Evolutionary conservation across 2,888 invertebrate species (phyloP), one percentile per base, ranked within the genome.

Genomic region (Erpobdella octoculata): DNA sequence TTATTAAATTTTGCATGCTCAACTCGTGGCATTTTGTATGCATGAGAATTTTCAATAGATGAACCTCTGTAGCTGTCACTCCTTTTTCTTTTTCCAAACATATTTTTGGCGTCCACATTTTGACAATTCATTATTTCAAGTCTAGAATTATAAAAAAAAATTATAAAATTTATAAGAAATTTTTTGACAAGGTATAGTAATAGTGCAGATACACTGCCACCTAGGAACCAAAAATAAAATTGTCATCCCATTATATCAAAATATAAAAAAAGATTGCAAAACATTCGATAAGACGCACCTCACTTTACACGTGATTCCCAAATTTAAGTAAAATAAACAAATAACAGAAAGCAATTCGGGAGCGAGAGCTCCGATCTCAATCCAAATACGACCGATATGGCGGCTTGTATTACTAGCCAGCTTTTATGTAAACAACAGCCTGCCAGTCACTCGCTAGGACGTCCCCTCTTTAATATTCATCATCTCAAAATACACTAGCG

Each of bases 51-150:
- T 62, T 62, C 62, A 35, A 28, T 31, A 33, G 62, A 62, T 35
- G 31, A 28, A 62, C 62, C 33, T 62, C 35, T 62, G n/a, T 35
- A 62, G n/a, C 62, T 62, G 31, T 62, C 31, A 33, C 62, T 62
- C 62, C 62, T 31, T 12, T 62, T 62, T 31, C 62, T 31, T 62
- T 62, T 62, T n/a, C 62, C 62, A 6, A 28, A 28, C 21, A 28
- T 53, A 53, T 25, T 28, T n/a, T 28, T 53, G 8, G 28, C 21
- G 28, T n/a, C n/a, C n/a, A n/a, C n/a, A n/a, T n/a, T n/a, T n/a
- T n/a, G n/a, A n/a, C n/a, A n/a, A n/a, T n/a, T n/a, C n/a, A n/a
- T n/a, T n/a, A n/a, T n/a, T n/a, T n/a, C n/a, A n/a, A n/a, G n/a
- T n/a, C n/a, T n/a, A n/a, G n/a, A n/a, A n/a, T n/a, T n/a, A n/a